Percentiles rank a stretch among this genome's conserved stretches.
These are phyloP conservation scores for Eulithis testata DNA, from an alignment of 2,888 invertebrate species.

Conservation along the genomic window DNA sequence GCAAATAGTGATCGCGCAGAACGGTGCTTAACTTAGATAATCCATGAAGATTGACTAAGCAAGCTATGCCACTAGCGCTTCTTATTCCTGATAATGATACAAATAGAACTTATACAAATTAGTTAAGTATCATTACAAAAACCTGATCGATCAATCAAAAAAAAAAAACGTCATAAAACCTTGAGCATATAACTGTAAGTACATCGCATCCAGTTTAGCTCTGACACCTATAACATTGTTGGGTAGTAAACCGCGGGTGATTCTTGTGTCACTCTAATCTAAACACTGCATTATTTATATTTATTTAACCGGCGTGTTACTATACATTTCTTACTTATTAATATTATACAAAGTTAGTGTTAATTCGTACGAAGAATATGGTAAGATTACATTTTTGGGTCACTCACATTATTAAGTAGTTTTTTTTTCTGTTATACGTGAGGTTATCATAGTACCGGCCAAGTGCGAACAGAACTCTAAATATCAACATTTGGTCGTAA, in stretches of 20 bases:
- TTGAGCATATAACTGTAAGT: slow-evolving; percentile 39
- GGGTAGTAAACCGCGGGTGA: slow-evolving; percentile 12
- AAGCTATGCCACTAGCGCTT: too few species aligned
- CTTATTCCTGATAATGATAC: too few species aligned
- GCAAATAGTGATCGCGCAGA: too few species aligned
- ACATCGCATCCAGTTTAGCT: slow-evolving; percentile 9
- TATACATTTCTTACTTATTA: too few species aligned
- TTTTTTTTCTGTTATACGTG: neutral
- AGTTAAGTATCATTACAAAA: slow-evolving; percentile 9
- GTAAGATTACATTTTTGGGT: neutral
- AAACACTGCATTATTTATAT: slow-evolving; percentile 28
- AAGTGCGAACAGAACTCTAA: neutral
- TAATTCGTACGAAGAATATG: slow-evolving; percentile 11
- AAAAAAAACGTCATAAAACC: slow-evolving; percentile 29
- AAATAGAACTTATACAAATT: neutral
- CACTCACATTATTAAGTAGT: neutral
- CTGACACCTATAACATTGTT: slow-evolving; percentile 12
- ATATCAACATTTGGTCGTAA: too few species aligned
- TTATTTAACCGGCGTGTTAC: slow-evolving; percentile 3
- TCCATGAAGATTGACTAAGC: too few species aligned
- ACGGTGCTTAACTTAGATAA: too few species aligned
- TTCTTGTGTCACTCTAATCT: slow-evolving; percentile 26
- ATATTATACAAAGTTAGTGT: slow-evolving; percentile 19
- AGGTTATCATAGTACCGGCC: neutral
- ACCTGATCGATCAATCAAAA: slow-evolving; percentile 33